Conservation (phyloP, 2,797 vertebrate genomes). For the Cirrhinus mrigala region DNA sequence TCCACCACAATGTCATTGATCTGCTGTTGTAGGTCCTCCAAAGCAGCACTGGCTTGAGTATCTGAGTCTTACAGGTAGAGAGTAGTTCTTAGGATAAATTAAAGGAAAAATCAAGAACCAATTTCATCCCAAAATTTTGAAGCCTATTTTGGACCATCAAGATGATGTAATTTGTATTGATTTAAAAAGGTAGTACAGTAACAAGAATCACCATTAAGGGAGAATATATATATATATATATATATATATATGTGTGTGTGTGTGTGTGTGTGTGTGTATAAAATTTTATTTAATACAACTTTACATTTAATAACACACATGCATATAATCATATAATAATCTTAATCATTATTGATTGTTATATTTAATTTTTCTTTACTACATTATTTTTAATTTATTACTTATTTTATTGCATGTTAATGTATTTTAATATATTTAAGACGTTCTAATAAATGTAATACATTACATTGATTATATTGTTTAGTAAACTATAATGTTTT, state of each 20-base stretch:
- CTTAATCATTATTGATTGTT: too few species aligned
- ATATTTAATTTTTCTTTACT: too few species aligned
- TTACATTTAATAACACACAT: too few species aligned
- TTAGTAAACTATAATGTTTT: too few species aligned
- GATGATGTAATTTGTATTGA: not conserved
- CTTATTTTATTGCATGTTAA: not conserved
- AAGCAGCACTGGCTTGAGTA: slow-evolving; percentile 73
- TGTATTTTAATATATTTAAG: not conserved
- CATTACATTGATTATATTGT: too few species aligned
- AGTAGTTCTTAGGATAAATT: not conserved
- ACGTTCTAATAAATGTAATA: not conserved
- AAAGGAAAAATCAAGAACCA: not conserved
- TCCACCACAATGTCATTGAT: slow-evolving; percentile 87
- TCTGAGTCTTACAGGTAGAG: not conserved
- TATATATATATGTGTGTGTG: too few species aligned
- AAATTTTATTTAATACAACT: too few species aligned
- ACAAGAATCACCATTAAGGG: not conserved
- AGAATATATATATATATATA: too few species aligned
- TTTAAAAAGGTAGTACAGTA: not conserved
- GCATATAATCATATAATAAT: too few species aligned
- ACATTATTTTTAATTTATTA: too few species aligned
- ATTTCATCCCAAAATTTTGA: not conserved
- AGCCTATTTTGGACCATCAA: not conserved
- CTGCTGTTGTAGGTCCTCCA: slow-evolving; percentile 85
- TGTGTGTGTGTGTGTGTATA: too few species aligned